A percentile compares a stretch with the other conserved stretches of the same genome.
Conservation (phyloP, 2,888 invertebrate genomes). For the Drosophila sordidapex region DNA sequence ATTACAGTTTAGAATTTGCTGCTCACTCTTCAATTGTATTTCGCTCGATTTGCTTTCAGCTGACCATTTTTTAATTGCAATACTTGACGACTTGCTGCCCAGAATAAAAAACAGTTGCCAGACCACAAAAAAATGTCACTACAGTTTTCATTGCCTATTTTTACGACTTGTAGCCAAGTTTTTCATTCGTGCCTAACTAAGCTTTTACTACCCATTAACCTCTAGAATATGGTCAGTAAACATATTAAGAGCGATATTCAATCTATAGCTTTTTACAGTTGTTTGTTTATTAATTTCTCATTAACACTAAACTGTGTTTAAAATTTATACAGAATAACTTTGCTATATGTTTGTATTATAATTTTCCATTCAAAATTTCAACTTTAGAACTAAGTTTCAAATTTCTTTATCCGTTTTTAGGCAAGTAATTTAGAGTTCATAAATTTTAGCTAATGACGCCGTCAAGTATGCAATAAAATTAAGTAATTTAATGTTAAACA, state of each 20-base stretch:
- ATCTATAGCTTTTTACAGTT: not conserved
- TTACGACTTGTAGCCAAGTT: not conserved
- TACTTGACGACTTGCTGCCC: conserved; percentile 1
- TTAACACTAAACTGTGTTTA: not conserved
- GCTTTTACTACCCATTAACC: not conserved
- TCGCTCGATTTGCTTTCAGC: conserved; percentile 37
- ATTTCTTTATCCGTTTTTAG: too few species aligned
- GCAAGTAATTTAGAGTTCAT: not conserved
- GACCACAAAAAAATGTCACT: not conserved
- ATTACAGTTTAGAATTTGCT: conserved; percentile 27
- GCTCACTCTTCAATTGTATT: conserved; percentile 8
- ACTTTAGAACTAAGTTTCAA: not conserved
- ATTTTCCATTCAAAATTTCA: too few species aligned
- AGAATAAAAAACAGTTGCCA: conserved; percentile 15
- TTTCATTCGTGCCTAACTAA: not conserved
- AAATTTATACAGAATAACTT: too few species aligned
- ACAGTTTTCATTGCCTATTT: not conserved
- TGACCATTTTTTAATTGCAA: conserved; percentile 23
- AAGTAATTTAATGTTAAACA: not conserved
- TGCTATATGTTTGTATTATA: too few species aligned
- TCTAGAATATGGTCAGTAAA: not conserved
- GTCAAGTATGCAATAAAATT: conserved; percentile 45
- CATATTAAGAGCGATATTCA: not conserved
- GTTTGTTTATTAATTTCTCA: not conserved
- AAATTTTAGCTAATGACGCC: conserved; percentile 6